A percentile compares a stretch with the other conserved stretches of the same genome.
phyloP scores from a whole-genome alignment of 2,888 invertebrate species.

The Tetheella fluctuosa region DNA sequence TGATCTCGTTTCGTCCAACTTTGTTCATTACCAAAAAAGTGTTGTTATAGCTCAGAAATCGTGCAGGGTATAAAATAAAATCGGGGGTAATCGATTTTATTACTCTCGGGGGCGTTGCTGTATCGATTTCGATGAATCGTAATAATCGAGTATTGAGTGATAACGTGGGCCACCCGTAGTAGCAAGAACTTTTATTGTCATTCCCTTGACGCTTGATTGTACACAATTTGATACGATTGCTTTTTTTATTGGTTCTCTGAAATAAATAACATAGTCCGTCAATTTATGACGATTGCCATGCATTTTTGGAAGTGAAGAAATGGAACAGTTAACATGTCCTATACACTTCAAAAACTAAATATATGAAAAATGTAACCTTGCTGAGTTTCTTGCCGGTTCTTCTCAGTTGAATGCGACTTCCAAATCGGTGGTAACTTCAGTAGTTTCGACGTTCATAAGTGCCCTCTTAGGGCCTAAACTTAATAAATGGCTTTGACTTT shows the following conservation, averaged over 20 bases:
- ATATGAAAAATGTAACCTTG: no score
- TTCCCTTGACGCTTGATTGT: slow-evolving; percentile 34
- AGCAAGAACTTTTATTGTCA: slow-evolving; percentile 41
- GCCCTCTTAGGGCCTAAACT: no score
- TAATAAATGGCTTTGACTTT: no score
- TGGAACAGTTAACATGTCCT: neutral
- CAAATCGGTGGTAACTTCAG: no score
- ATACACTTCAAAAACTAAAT: neutral
- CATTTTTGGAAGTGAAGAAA: neutral
- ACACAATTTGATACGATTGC: slow-evolving; percentile 53
- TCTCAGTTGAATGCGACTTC: no score
- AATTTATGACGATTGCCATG: slow-evolving; percentile 12
- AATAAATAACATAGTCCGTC: slow-evolving; percentile 21
- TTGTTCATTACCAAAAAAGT: slow-evolving; percentile 1
- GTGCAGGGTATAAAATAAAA: slow-evolving; percentile 26
- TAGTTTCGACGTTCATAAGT: no score
- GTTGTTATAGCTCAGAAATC: slow-evolving; percentile 25
- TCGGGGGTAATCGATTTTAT: slow-evolving; percentile 43
- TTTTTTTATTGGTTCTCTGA: slow-evolving; percentile 25
- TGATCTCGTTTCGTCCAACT: neutral
- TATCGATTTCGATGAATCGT: slow-evolving; percentile 53
- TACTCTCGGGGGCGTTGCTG: slow-evolving; percentile 36
- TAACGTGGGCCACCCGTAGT: slow-evolving; percentile 48
- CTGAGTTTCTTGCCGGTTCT: no score
- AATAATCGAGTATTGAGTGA: slow-evolving; percentile 49